Evolutionary conservation across 2,888 invertebrate genomes (phyloP), one percentile per base, ranked within the genome.

Genomic region (Caenorhabditis zanzibari): DNA sequence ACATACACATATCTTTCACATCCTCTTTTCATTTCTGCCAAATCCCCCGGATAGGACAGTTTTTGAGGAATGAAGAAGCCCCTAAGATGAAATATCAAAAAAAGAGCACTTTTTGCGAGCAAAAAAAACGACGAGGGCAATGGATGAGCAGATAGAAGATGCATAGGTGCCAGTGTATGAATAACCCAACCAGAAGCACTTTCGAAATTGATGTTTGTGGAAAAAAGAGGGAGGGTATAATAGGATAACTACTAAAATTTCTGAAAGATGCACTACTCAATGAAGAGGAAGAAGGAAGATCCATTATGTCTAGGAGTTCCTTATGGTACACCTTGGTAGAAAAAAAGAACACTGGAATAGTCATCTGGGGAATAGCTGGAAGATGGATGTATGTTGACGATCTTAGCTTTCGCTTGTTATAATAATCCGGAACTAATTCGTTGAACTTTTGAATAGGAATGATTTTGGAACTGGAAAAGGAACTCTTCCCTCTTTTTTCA

Each of bases 211-310:
- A 68, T 59, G 68, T 22, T 35, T 54, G 56, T 56, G 16, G 28
- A 59, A 26, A 22, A 14, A 24, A 73, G 14, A 41, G 16, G 47
- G 47, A 47, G 47, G 24, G 38, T 52, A 52, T 63, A 59, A 59
- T 59, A 35, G 49, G 72, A 68, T 49, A 68, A 68, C 68, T 54
- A 68, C 68, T 68, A 49, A 61, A 49, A 49, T 66, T 64, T 64
- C 12, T 47, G 63, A 52, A 66, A 32, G 26, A 14, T 32, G 38
- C 9, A 69, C 16, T 22, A 69, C 22, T 14, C 16, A 26, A 54
- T 26, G 52, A 16, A 54, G n/a, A 24, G 3, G 22, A 24, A 38
- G 47, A 41, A 19, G 9, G n/a, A n/a, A n/a, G n/a, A n/a, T n/a
- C n/a, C n/a, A n/a, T n/a, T n/a, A 35, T 14, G 38, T 35, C 24